phyloP scores from a whole-genome alignment of 2,888 invertebrate species.

The Erebia epiphron region DNA sequence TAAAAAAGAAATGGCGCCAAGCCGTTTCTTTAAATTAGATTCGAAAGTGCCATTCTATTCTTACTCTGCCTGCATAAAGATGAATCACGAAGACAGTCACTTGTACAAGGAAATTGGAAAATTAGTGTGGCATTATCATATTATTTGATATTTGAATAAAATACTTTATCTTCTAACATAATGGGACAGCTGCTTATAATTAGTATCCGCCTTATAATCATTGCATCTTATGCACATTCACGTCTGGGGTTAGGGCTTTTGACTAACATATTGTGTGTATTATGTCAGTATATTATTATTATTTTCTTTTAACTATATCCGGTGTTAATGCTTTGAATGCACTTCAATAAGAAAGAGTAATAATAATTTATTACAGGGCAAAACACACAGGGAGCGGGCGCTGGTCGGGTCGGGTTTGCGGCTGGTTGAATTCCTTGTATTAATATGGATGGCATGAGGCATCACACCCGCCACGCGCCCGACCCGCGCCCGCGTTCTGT shows the following conservation, averaged over 20 bases:
- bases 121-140: constrained; percentile 29
- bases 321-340: background rate
- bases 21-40: no score
- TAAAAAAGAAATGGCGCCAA: no score
- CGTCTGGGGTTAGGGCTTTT: background rate
- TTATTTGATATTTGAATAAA: constrained; percentile 19
- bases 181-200: background rate
- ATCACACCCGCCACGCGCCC: no score
- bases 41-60: background rate
- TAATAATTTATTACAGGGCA: no score
- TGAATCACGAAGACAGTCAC: constrained; percentile 27
- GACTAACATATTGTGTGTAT: background rate
- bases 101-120: constrained; percentile 32
- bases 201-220: constrained; percentile 9
- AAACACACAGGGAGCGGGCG: no score
- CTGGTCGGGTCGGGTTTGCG: no score
- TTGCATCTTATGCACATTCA: constrained; percentile 10
- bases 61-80: background rate
- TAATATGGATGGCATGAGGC: no score
- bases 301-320: constrained; percentile 4
- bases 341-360: background rate
- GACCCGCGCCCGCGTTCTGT: no score
- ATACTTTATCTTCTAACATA: background rate
- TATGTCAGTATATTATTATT: background rate
- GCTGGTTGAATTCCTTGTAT: no score